Conservation (phyloP, 2,113 vertebrate species). For the Semicossyphus pulcher region DNA sequence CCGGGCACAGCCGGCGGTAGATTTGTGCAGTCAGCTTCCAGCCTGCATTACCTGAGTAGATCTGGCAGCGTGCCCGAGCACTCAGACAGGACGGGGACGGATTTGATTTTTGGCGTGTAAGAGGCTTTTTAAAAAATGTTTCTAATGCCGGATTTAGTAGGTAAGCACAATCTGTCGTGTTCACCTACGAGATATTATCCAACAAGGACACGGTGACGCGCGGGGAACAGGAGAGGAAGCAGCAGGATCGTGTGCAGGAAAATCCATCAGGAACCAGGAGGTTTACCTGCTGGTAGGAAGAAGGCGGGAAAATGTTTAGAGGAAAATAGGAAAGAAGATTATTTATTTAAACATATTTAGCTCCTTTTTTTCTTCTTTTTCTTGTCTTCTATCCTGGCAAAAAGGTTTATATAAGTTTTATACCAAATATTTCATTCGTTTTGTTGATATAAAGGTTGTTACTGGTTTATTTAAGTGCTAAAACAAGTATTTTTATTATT, state of each 20-base stretch:
- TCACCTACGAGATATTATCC: conserved; percentile 79
- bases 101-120: conserved; percentile 80
- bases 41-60: conserved; percentile 82
- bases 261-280: neutral
- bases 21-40: conserved; percentile 74
- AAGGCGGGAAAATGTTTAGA: neutral
- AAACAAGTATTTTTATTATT: no score
- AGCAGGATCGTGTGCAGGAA: neutral
- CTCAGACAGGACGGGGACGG: conserved; percentile 68
- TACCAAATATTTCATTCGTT: no score
- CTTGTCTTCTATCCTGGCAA: no score
- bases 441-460: no score
- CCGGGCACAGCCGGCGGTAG: conserved; percentile 75
- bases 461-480: no score
- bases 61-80: conserved; percentile 76
- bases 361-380: neutral
- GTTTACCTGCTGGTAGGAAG: neutral
- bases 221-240: neutral
- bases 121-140: conserved; percentile 79
- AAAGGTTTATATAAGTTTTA: no score
- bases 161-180: conserved; percentile 81
- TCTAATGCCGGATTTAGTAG: conserved; percentile 83
- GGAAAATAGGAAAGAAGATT: neutral
- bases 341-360: neutral
- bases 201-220: conserved; percentile 43